Percentiles rank a stretch among this genome's conserved stretches.
These are phyloP conservation scores for Champsocephalus gunnari DNA, from an alignment of 2,797 vertebrate species.

Conservation along the genomic window DNA sequence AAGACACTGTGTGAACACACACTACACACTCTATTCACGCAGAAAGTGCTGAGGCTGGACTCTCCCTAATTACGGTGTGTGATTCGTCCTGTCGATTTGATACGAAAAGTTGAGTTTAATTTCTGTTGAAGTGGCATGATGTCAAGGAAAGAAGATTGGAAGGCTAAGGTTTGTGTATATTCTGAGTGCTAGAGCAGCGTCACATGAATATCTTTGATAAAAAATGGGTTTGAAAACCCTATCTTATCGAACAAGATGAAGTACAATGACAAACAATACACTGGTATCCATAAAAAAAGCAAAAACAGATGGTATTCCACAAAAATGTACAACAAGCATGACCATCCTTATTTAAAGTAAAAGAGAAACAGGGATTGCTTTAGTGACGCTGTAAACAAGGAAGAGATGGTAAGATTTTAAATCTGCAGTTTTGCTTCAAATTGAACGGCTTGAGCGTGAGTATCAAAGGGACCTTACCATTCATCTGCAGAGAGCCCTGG, in stretches of 20 bases:
- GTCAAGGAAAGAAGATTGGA: conserved; percentile 35
- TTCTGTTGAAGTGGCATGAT: conserved; percentile 58
- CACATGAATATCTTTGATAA: neutral
- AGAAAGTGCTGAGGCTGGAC: conserved; percentile 67
- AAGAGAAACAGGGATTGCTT: conserved; percentile 8
- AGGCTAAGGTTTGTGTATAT: conserved; percentile 23
- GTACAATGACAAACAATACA: neutral
- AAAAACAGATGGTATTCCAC: neutral
- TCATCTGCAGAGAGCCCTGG: conserved; percentile 68
- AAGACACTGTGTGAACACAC: conserved; percentile 51
- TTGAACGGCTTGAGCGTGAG: conserved; percentile 22
- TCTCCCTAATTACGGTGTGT: conserved; percentile 58
- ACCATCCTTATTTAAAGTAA: neutral
- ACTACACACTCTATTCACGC: conserved; percentile 52
- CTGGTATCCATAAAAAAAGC: neutral
- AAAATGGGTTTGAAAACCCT: neutral
- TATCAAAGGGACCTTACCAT: conserved; percentile 42
- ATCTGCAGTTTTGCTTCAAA: conserved; percentile 44
- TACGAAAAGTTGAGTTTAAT: conserved; percentile 64
- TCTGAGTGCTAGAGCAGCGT: neutral
- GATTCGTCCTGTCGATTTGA: conserved; percentile 58
- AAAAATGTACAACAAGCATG: neutral
- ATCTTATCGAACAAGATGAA: neutral
- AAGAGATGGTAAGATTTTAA: conserved; percentile 30
- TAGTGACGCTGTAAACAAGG: conserved; percentile 9